A percentile compares a stretch with the other conserved stretches of the same genome.
These are phyloP conservation scores for Chouioia cunea DNA, from an alignment of 2,888 invertebrate species.

Conservation along the genomic window DNA sequence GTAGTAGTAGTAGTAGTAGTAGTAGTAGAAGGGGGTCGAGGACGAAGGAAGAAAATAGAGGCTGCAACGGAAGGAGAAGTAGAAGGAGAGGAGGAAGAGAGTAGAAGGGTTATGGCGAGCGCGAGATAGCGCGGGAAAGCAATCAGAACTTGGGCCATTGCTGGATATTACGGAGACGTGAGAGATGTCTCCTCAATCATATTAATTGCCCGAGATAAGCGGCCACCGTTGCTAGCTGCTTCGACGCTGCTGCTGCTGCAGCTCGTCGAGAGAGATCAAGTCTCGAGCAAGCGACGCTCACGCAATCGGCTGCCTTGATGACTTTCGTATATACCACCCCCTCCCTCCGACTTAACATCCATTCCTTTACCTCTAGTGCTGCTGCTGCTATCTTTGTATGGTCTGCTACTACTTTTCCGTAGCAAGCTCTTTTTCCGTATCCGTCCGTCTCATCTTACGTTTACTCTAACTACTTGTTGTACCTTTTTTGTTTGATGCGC, in stretches of 20 bases:
- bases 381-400: neutral
- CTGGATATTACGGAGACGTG: slow-evolving; percentile 68
- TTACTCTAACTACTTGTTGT: slow-evolving; percentile 18
- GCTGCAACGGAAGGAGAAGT: slow-evolving; percentile 33
- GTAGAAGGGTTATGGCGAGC: slow-evolving; percentile 49
- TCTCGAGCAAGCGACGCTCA: neutral
- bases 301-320: slow-evolving; percentile 19
- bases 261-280: slow-evolving; percentile 8
- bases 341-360: too few species aligned
- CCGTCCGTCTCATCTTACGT: slow-evolving; percentile 9
- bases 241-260: neutral
- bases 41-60: neutral
- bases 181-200: slow-evolving; percentile 69
- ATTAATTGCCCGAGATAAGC: slow-evolving; percentile 67
- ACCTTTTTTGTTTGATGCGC: neutral
- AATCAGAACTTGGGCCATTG: slow-evolving; percentile 69
- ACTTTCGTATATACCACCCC: slow-evolving; percentile 16
- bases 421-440: neutral
- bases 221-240: neutral
- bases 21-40: neutral
- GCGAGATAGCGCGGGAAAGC: slow-evolving; percentile 61
- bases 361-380: slow-evolving; percentile 12
- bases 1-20: neutral
- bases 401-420: neutral
- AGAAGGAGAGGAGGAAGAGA: slow-evolving; percentile 28